Evolutionary conservation across 2,888 invertebrate genomes (phyloP), one percentile per base, ranked within the genome.

Genomic region (Thecophora atra): DNA sequence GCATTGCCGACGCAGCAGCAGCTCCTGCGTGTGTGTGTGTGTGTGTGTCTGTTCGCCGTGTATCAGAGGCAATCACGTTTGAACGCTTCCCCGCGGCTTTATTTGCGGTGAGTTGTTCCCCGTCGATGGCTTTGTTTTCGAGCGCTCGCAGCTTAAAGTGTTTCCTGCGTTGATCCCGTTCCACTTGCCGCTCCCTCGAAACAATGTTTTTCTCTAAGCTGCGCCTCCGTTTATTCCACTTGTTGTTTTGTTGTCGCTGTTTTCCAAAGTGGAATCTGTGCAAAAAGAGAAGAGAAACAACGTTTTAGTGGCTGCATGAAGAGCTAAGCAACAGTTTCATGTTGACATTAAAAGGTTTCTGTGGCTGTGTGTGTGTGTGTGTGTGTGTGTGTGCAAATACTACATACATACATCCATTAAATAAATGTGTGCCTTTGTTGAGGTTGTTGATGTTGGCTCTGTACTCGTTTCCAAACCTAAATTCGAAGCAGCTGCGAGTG

Each of bases 1-100:
- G 67, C 68, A 72, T 72, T 30, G 68, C 58, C 51, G 58, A 47
- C 44, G 26, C 17, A 58, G 58, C 68, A 58, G 28, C 21, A 17
- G 42, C 26, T 69, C 28, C 21, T 56, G 13, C 5, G 7, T 21
- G 19, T 2, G n/a, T 11, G 8, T 5, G 5, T 24, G 26, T 37
- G 3, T 0, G 42, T 42, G 11, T 63, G 3, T 63, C 28, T 30
- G 26, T 62, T 26, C 56, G 21, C 37, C 19, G 28, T 37, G n/a
- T 63, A 30, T 62, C 28, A 26, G 17, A n/a, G 30, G 3, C 21
- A 69, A 44, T 60, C 60, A 37, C 67, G 54, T n/a, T 28, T 52
- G 19, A 15, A 30, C 19, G 42, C 56, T 42, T 37, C 37, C 37
- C 28, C 19, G 28, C 17, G 30, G 13, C 28, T 66, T 28, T 47